Evolutionary conservation across 2,113 vertebrate genomes (phyloP), one percentile per base, ranked within the genome.

Genomic region (Sylvietta virens): DNA sequence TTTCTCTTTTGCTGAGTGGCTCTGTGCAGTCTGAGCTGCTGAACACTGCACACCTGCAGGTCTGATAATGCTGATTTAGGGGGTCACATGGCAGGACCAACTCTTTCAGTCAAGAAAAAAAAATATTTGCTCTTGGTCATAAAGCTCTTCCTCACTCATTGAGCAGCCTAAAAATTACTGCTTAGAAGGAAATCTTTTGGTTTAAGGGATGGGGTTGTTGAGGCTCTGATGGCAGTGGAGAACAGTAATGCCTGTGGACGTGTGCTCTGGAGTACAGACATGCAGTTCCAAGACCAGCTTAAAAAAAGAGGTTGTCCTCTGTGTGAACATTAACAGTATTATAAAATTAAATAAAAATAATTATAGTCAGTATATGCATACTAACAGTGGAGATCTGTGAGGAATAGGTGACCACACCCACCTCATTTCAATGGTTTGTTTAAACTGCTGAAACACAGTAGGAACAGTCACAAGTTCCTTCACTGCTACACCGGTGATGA

Each of bases 181-280:
- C 39, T 84, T n/a, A 18, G 24, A 69, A 17, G 7, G 30, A 48
- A 67, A 53, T 47, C 2, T 77, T 69, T 76, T 54, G 21, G 16
- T 39, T 62, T 62, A 65, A 57, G 18, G 19, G 21, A 45, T 31
- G 27, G 16, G 42, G 31, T 11, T 73, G 18, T 17, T 26, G 31
- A 20, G 72, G 35, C 47, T 44, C 35, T 28, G 60, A 44, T 19
- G 19, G 13, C 50, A 30, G 9, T 4, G 53, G 28, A 86, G 39
- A 76, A 17, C n/a, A 61, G n/a, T 37, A 69, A 28, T 26, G 45
- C 2, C 0, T 11, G 15, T 44, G 35, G 37, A 56, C 0, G 1
- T 10, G 14, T 53, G 42, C 23, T 65, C 27, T 77, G 39, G 50
- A 50, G 42, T 28, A 48, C 13, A 71, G 60, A 62, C 9, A 28